Base-by-base conservation (phyloP, 2,797 vertebrate genomes). In the Mycteria americana region DNA sequence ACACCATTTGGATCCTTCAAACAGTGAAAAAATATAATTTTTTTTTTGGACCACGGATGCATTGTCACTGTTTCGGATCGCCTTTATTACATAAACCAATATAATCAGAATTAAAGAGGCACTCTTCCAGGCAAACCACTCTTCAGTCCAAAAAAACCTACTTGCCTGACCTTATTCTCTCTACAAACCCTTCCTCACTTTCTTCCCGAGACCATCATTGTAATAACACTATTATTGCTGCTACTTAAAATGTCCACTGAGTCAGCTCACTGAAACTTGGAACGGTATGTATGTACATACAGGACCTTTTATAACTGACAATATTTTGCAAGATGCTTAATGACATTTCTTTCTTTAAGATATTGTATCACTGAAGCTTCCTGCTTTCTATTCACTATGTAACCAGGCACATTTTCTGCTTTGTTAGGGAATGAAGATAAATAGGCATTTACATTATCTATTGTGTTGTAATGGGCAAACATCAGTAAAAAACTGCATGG, bases 341-440 rank as follows among this genome's bases (percentile, higher is more conserved):
- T 85, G 39, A 28, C 19, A 63, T 27, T 87, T 96, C 74, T 93
- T 94, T 67, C 68, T 80, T 91, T 84, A 82, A 86, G 39, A 21
- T 43, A 62, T 0, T 24, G 10, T 51, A 17, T 72, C 37, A 43
- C 48, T 82, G 31, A 80, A 80, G 13, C 25, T 79, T 91, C 37
- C 59, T 81, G 11, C 30, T n/a, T 54, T 75, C 60, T 88, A 31
- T 63, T 59, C n/a, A 30, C 83, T 81, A 28, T 13, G 59, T 65
- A 81, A 74, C 28, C 28, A 9, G 24, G 24, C 64, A 92, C 30
- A 68, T 69, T 92, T 88, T 48, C 72, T 95, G 63, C 70, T 95
- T 96, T 89, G n/a, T 70, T 93, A 93, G 39, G 76, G 28, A 51
- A 92, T 75, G 68, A 93, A 92, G 63, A 89, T 22, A 93, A 94